Conservation (phyloP, 2,888 invertebrate genomes). For the Bimastos eiseni region DNA sequence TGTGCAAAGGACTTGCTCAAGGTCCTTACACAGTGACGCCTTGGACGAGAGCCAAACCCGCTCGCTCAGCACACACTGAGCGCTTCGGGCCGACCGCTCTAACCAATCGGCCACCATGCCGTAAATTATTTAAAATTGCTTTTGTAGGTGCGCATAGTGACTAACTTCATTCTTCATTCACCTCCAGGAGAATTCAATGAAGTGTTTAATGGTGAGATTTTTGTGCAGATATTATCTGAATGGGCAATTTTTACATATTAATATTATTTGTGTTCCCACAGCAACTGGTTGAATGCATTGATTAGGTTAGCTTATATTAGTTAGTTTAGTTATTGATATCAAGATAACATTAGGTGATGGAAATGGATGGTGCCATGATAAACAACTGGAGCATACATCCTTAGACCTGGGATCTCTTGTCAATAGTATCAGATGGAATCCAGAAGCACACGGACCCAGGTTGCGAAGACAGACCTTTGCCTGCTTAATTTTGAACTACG, state of each 20-base stretch:
- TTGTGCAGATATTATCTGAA: neutral
- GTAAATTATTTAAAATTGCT: neutral
- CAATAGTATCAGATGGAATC: neutral
- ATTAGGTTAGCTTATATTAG: neutral
- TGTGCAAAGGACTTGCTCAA: too few species aligned
- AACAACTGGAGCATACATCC: neutral
- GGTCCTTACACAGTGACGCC: too few species aligned
- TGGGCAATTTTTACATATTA: neutral
- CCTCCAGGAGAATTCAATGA: conserved; percentile 99
- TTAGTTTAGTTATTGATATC: neutral
- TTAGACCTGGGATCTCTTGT: neutral
- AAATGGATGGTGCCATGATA: neutral
- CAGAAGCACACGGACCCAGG: too few species aligned
- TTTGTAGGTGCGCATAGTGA: conserved; percentile 83
- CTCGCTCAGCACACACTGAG: too few species aligned
- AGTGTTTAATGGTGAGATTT: conserved; percentile 81
- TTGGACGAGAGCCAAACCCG: too few species aligned
- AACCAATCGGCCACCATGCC: too few species aligned
- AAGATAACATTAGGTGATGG: neutral
- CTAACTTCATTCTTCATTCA: conserved; percentile 96
- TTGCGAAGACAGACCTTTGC: too few species aligned
- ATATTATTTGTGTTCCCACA: neutral
- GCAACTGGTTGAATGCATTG: neutral
- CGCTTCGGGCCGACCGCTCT: too few species aligned
- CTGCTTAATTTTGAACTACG: too few species aligned